Percentiles rank a stretch among this genome's conserved stretches.
phyloP scores from a whole-genome alignment of 2,888 invertebrate species.

The Ormyrus thymus region DNA sequence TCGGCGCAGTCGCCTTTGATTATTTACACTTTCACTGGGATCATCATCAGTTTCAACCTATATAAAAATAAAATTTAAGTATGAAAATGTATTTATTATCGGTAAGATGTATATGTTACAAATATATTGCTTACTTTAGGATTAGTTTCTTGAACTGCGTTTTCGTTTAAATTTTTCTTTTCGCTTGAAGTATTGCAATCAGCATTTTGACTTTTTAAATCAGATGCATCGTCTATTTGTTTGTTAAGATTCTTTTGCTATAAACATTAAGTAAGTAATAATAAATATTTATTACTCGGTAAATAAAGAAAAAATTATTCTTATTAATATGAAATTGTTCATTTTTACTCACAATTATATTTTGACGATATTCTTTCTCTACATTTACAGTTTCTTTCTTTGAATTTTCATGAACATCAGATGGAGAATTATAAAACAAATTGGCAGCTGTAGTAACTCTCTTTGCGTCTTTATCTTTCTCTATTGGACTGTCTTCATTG shows the following conservation, averaged over 20 bases:
- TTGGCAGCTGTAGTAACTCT: conserved; percentile 51
- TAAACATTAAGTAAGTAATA: background rate
- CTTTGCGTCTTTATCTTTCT: conserved; percentile 43
- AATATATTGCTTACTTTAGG: conserved; percentile 7
- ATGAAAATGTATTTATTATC: conserved; percentile 5
- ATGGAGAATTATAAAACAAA: conserved; percentile 49
- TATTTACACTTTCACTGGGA: conserved; percentile 50
- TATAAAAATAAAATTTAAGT: conserved; percentile 8
- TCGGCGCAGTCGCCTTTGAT: conserved; percentile 61
- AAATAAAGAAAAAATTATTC: background rate
- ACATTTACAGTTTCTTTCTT: background rate
- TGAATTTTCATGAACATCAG: background rate
- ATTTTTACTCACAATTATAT: background rate
- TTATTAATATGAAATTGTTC: background rate
- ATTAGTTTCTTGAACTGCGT: background rate
- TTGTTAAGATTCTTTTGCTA: background rate
- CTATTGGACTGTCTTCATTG: conserved; percentile 43
- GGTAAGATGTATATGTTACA: conserved; percentile 10
- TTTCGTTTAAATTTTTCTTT: conserved; percentile 6
- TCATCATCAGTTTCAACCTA: conserved; percentile 35
- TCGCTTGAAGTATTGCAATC: background rate
- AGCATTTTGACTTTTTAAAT: background rate
- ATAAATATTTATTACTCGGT: background rate
- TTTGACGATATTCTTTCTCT: background rate
- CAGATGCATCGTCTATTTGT: background rate